Evolutionary conservation across 2,113 vertebrate species (phyloP).

Genomic region (Rhinolophus sinicus): DNA sequence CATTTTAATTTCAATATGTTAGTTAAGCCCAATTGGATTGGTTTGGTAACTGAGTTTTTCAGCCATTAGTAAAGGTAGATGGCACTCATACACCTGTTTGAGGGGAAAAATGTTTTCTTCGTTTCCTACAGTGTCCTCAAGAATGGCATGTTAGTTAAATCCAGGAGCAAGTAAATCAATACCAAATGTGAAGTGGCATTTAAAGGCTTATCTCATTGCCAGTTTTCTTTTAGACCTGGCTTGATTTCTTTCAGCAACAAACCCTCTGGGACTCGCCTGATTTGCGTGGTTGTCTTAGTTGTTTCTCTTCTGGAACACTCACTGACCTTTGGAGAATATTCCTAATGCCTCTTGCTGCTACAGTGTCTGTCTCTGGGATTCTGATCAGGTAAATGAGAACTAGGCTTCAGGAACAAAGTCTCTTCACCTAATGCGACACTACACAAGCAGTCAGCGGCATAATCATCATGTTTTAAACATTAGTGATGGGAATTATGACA

Average conservation of each 20-base stretch:
- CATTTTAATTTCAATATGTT: conserved; percentile 40
- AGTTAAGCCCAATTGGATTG: neutral
- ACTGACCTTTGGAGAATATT: conserved; percentile 19
- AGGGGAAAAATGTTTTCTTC: neutral
- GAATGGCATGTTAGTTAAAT: conserved; percentile 51
- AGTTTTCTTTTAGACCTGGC: neutral
- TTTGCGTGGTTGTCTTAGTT: neutral
- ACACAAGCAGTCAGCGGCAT: neutral
- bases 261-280: neutral
- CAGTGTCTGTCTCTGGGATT: neutral
- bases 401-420: neutral
- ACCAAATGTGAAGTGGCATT: conserved; percentile 31
- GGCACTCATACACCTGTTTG: neutral
- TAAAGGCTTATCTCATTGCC: conserved; percentile 25
- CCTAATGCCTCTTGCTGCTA: neutral
- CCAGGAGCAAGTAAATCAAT: conserved; percentile 49
- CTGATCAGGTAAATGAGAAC: neutral
- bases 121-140: neutral
- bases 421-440: neutral
- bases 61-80: conserved; percentile 24
- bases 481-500: neutral
- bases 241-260: conserved; percentile 17
- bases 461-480: neutral
- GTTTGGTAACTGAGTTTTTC: neutral
- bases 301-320: neutral